Evolutionary conservation across 2,888 invertebrate genomes (phyloP), one percentile per base, ranked within the genome.

Genomic region (Noctua fimbriata): DNA sequence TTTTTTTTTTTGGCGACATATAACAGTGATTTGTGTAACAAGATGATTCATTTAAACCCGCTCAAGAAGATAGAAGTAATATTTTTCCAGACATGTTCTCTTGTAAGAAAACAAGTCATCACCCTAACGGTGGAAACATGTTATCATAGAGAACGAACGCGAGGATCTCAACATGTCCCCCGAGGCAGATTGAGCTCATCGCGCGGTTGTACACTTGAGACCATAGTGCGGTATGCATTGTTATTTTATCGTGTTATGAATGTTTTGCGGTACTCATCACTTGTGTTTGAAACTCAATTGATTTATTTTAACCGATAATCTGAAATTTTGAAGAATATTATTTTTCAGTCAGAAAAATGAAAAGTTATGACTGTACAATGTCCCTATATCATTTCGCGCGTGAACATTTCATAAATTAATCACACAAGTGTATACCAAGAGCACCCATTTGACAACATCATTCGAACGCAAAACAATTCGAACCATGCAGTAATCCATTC

Each of bases 161-260:
- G 69, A 67, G 49, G 1, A 44, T 65, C 52, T 44, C 73, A 28
- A 70, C 73, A 65, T 47, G 47, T 47, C 85, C 49, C 83, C 10
- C 1, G 79, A 49, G 83, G 75, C 60, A 66, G 52, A 76, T 83
- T 74, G 60, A 49, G 79, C 36, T 69, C 49, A 73, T 47, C 52
- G n/a, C 49, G 21, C 6, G 65, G 58, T 32, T 44, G 36, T 73
- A 76, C 71, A 79, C 60, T 76, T 69, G 71, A 71, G 65, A 65
- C 58, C 76, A 74, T 21, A 60, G 28, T 73, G 32, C 16, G 6
- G 14, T 4, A 24, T 5, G 10, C 71, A 44, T 32, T 72, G 41
- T 75, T 63, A 65, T 79, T 75, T 69, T 36, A 69, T 47, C 10
- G 12, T 63, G 32, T 32, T 63, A 32, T 63, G 32, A 63, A 32